These are phyloP conservation scores for Notospermus geniculatus DNA, from an alignment of 1,140 invertebrate species.

Conservation along the genomic window DNA sequence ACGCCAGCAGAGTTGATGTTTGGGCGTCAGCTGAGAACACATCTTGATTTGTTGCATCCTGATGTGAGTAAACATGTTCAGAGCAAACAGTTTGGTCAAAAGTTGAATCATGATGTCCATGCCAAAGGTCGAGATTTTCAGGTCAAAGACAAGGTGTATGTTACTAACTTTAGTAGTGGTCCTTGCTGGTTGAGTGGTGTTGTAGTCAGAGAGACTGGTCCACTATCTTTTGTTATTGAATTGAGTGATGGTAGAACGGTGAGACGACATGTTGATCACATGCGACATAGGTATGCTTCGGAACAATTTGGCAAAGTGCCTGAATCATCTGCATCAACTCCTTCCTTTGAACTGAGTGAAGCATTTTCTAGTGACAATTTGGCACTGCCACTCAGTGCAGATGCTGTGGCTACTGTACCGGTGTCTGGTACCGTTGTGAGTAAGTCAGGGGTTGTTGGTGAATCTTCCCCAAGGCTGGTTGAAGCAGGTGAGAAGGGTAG, in stretches of 20 bases:
- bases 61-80: constrained; percentile 11
- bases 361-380: too few species aligned
- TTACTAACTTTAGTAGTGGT: background rate
- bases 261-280: background rate
- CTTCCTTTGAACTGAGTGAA: too few species aligned
- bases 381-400: too few species aligned
- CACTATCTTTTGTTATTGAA: background rate
- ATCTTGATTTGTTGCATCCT: constrained; percentile 17
- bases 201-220: background rate
- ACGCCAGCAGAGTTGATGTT: constrained; percentile 25
- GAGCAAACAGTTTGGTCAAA: background rate
- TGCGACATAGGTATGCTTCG: too few species aligned
- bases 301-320: too few species aligned
- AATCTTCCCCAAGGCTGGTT: too few species aligned
- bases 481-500: too few species aligned
- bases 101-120: constrained; percentile 9
- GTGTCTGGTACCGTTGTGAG: too few species aligned
- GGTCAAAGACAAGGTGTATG: background rate
- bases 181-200: background rate
- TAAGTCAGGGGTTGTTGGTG: too few species aligned
- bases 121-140: background rate
- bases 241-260: background rate
- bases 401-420: too few species aligned
- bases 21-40: constrained; percentile 14
- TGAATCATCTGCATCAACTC: too few species aligned